Conservation (phyloP, 2,797 vertebrate genomes). For the Lophius americanus region DNA sequence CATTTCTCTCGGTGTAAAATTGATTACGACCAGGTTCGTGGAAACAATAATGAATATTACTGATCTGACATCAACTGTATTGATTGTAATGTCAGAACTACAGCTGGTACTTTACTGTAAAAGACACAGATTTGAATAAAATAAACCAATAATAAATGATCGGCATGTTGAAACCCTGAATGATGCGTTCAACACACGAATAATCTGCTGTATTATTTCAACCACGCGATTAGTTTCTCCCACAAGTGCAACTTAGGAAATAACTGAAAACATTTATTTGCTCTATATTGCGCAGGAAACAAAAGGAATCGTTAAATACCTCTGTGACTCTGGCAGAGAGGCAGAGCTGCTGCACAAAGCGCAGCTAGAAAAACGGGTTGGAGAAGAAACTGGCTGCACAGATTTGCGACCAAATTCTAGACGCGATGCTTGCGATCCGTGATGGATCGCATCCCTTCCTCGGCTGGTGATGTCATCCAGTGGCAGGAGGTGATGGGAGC, state of each 20-base stretch:
- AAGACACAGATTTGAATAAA: too few species aligned
- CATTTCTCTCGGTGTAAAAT: too few species aligned
- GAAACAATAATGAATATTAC: too few species aligned
- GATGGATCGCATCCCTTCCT: constrained; percentile 4
- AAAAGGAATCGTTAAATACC: constrained; percentile 52
- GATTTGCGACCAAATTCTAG: constrained; percentile 33
- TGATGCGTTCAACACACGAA: too few species aligned
- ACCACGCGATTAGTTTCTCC: background rate
- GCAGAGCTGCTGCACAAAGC: constrained; percentile 44
- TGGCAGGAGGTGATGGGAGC: constrained; percentile 53
- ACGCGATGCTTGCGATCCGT: background rate
- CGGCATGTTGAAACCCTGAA: too few species aligned
- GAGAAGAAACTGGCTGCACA: constrained; percentile 78
- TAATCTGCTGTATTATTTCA: too few species aligned
- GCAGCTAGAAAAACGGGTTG: constrained; percentile 48
- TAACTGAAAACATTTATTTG: background rate
- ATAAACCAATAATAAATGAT: too few species aligned
- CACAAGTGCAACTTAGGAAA: background rate
- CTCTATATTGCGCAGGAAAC: background rate
- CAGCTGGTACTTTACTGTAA: too few species aligned
- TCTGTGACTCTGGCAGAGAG: too few species aligned
- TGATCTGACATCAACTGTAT: too few species aligned
- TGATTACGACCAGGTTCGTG: too few species aligned
- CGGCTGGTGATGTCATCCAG: constrained; percentile 54
- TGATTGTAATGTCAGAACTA: too few species aligned